Base-by-base conservation (phyloP, 2,113 vertebrate species). In the Motacilla alba region DNA sequence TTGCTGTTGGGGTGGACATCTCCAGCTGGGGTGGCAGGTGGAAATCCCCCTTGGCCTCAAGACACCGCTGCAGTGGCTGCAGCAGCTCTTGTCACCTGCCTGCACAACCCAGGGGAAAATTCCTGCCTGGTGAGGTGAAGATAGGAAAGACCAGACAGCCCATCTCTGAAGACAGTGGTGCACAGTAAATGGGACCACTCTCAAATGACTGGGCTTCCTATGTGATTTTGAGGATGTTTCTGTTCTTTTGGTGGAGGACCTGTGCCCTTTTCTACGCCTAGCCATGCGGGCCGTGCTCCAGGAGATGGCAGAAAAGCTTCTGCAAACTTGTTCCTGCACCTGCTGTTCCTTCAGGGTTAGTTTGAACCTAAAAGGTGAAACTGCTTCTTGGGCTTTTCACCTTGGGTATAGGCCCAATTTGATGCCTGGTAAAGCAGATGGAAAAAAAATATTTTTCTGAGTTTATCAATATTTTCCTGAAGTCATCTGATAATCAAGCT, bases 201-300 rank as follows among this genome's bases (percentile, higher is more conserved):
- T 52, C 58, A 82, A 28, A 44, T 0, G 0, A 2, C 2, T 49
- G 8, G 23, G 14, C 8, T 4, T 78, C 41, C 68, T 13, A 0
- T n/a, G 58, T 8, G 44, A 6, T 56, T 68, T 44, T 67, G 58
- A 41, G 23, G 28, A n/a, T 12, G 12, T 20, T 72, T 72, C 58
- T 58, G 8, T 17, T 62, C 31, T 17, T 87, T 46, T 67, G 26
- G 14, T 30, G 20, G 18, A 89, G 83, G 43, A 27, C 3, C 7
- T 33, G 35, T 12, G 3, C 24, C 20, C 7, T 49, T 86, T 58
- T 67, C 13, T 26, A 39, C 20, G 18, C 39, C 8, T 8, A 62
- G 13, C 12, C 39, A 6, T 4, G 21, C n/a, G 39, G 53, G 15
- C 28, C 43, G 27, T 37, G 58, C 66, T 83, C 6, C 21, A 60